These are phyloP conservation scores for Dimorphilus gyrociliatus DNA, from an alignment of 2,888 invertebrate genomes.

Conservation along the genomic window DNA sequence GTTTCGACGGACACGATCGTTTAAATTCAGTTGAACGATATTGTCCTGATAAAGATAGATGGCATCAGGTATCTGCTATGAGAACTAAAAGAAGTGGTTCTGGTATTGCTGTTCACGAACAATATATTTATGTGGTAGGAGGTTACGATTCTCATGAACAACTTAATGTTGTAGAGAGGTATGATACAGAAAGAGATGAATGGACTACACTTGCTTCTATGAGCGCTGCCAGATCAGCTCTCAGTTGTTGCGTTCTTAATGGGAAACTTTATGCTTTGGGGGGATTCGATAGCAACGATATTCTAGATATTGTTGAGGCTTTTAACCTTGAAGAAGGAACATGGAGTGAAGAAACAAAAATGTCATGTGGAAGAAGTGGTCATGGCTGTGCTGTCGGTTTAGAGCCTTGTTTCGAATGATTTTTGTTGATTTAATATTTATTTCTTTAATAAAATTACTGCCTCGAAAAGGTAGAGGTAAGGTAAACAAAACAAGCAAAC, in stretches of 20 bases:
- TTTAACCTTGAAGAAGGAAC: constrained; percentile 59
- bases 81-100: constrained; percentile 63
- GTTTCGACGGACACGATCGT: constrained; percentile 65
- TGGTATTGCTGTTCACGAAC: constrained; percentile 60
- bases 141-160: constrained; percentile 77
- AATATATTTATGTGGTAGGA: constrained; percentile 77
- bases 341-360: constrained; percentile 59
- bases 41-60: constrained; percentile 76
- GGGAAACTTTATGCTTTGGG: constrained; percentile 77
- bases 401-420: constrained; percentile 16
- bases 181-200: constrained; percentile 60
- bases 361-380: constrained; percentile 71
- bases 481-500: too few relatives aligned
- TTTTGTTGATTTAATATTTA: too few relatives aligned
- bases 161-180: constrained; percentile 65
- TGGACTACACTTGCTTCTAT: constrained; percentile 66
- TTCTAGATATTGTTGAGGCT: constrained; percentile 69
- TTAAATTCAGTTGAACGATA: constrained; percentile 70
- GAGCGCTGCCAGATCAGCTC: constrained; percentile 63
- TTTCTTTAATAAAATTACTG: too few relatives aligned
- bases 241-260: constrained; percentile 68
- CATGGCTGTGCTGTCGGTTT: constrained; percentile 80
- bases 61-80: constrained; percentile 67
- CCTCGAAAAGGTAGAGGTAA: too few relatives aligned
- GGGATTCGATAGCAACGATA: constrained; percentile 71